Percentiles rank a stretch among this genome's conserved stretches.
Evolutionary conservation across 2,888 invertebrate species (phyloP).

Genomic region (Pogonocherus hispidulus): DNA sequence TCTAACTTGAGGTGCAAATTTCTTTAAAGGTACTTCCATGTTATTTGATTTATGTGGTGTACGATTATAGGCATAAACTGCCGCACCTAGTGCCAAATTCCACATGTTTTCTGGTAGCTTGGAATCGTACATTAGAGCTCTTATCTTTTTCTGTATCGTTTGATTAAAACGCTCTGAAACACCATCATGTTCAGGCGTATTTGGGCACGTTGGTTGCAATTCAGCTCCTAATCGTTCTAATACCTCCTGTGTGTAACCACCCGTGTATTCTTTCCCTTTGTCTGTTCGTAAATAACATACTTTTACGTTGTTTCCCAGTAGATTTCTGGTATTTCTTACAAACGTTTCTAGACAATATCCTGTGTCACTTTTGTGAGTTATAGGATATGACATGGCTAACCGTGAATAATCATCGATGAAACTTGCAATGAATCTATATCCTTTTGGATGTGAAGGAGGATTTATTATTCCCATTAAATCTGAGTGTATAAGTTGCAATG

Average conservation of each 20-base stretch:
- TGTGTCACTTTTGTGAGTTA: conserved; percentile 13
- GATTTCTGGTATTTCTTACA: conserved; percentile 13
- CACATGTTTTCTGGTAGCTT: conserved; percentile 26
- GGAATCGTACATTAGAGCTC: conserved; percentile 20
- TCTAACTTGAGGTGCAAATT: conserved; percentile 5
- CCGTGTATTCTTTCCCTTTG: conserved; percentile 20
- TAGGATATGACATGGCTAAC: conserved; percentile 12
- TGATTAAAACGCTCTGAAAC: conserved; percentile 18
- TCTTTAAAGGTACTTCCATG: conserved; percentile 14
- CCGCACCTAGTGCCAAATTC: conserved; percentile 11
- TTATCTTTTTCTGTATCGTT: conserved; percentile 23
- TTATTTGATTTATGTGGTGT: conserved; percentile 58
- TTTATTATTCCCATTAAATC: neutral
- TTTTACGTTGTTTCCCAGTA: conserved; percentile 17
- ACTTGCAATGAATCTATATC: neutral
- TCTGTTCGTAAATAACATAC: conserved; percentile 25
- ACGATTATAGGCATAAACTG: conserved; percentile 29
- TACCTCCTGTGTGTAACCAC: conserved; percentile 18
- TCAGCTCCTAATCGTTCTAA: conserved; percentile 14
- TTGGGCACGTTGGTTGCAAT: neutral
- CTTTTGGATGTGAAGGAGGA: conserved; percentile 4
- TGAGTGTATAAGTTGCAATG: conserved; percentile 3
- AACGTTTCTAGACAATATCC: conserved; percentile 15
- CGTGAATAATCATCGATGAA: conserved; percentile 9
- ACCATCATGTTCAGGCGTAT: conserved; percentile 25